Conservation (phyloP, 2,797 vertebrate species). For the Echeneis naucrates region DNA sequence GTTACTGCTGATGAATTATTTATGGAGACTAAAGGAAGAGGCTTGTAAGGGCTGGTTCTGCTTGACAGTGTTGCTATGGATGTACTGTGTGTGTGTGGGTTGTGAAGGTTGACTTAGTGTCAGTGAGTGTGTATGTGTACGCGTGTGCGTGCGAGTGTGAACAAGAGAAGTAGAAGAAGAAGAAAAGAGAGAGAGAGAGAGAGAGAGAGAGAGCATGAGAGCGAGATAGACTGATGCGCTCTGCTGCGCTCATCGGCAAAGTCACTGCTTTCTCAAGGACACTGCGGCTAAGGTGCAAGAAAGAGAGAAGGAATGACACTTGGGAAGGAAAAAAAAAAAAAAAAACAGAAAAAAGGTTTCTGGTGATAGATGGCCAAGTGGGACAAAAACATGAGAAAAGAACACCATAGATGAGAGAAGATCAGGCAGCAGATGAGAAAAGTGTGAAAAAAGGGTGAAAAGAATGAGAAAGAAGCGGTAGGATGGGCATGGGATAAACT, state of each 20-base stretch:
- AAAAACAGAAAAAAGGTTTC: constrained; percentile 16
- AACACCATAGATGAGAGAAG: constrained; percentile 3
- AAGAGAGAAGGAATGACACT: constrained; percentile 56
- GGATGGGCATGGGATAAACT: constrained; percentile 18
- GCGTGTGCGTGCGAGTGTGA: constrained; percentile 16
- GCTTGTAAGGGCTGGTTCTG: constrained; percentile 54
- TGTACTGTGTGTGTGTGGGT: constrained; percentile 12
- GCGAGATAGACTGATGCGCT: constrained; percentile 63
- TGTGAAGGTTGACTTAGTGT: not conserved
- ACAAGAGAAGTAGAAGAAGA: constrained; percentile 14
- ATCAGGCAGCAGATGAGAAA: constrained; percentile 21
- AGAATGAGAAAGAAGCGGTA: not conserved
- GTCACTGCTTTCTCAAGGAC: constrained; percentile 87
- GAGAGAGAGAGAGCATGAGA: constrained; percentile 17
- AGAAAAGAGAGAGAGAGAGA: constrained; percentile 16
- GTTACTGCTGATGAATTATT: constrained; percentile 74
- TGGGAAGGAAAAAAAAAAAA: constrained; percentile 35
- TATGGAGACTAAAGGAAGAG: constrained; percentile 63
- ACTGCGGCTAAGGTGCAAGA: constrained; percentile 82
- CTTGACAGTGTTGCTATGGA: constrained; percentile 55
- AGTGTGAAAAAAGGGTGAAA: constrained; percentile 2
- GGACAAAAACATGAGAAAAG: constrained; percentile 14
- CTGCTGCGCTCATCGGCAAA: constrained; percentile 75
- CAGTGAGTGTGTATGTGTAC: not conserved
- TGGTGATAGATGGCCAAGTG: not conserved